Evolutionary conservation across 2,797 vertebrate genomes (phyloP), one percentile per base, ranked within the genome.

Genomic region (Anniella stebbinsi): DNA sequence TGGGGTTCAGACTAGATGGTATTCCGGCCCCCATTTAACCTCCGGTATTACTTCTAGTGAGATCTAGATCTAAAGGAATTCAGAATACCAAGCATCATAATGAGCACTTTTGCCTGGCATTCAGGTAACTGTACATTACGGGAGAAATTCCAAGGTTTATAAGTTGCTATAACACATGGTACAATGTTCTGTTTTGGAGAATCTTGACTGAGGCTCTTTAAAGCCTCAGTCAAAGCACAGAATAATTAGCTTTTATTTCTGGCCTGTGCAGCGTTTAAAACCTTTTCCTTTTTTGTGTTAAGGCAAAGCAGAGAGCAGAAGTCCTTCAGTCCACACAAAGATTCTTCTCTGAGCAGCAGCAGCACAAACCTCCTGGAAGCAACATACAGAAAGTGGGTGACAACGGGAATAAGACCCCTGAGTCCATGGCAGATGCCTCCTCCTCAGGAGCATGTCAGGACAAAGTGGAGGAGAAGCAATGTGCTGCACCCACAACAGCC

Each of bases 271-370:
- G 60, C 41, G 4, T 91, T 93, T 94, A 77, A 93, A 87, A 17
- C n/a, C 38, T 88, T 67, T 96, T 96, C 93, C 95, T 92, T 78
- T 84, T 93, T 94, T 92, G n/a, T 45, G 94, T 95, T 75, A 93
- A 99, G 99, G 99, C 99, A 92, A 99, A 99, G 96, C 99, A 99
- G 97, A 98, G 99, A 96, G 99, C 99, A 86, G 99, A 99, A 97
- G 99, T 99, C 93, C 98, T 99, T 91, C 99, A 99, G 97, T 99
- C 99, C 91, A 99, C 99, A 80, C 99, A 99, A 84, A 98, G 99
- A 93, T 99, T 99, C 98, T 99, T 99, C 96, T 99, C 98, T 54
- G 98, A 99, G 95, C 99, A 99, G 90, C 98, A 98, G 93, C 98
- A 98, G 95, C 97, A 88, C 97, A 99, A 99, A 95, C 97, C 98